These are phyloP conservation scores for Copsychus sechellarum DNA, from an alignment of 2,113 vertebrate species.

Conservation along the genomic window DNA sequence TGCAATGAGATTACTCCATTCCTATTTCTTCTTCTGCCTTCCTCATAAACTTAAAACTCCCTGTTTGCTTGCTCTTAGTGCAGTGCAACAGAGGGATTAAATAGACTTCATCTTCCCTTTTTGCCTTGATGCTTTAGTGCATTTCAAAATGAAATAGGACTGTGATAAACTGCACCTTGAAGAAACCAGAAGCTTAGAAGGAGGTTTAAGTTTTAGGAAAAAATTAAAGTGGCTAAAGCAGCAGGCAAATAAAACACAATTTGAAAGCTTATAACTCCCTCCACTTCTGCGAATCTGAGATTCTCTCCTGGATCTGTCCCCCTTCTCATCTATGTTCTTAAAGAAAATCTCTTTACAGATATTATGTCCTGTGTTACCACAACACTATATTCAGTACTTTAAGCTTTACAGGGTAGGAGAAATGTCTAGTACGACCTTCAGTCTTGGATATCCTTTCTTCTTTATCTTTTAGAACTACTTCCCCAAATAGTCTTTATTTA, in stretches of 20 bases:
- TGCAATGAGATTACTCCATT: neutral
- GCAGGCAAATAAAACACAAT: conserved; percentile 3
- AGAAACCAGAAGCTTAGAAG: conserved; percentile 1
- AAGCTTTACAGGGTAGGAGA: neutral
- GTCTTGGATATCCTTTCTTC: neutral
- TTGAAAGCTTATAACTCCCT: neutral
- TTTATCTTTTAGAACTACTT: conserved; percentile 23
- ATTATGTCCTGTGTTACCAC: neutral
- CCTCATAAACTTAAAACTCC: neutral
- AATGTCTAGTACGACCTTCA: neutral
- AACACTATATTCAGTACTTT: neutral
- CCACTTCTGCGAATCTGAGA: neutral
- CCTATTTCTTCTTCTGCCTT: neutral
- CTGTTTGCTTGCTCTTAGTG: neutral
- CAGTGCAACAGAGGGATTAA: conserved; percentile 8
- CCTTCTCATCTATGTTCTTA: neutral
- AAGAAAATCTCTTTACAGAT: neutral
- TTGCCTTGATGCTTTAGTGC: conserved; percentile 22
- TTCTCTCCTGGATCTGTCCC: neutral
- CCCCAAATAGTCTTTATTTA: neutral
- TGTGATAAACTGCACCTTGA: conserved; percentile 19
- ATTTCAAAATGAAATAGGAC: conserved; percentile 8
- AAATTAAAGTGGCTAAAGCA: conserved; percentile 4
- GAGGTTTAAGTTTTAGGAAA: conserved; percentile 7
- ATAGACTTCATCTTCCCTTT: neutral